Percentiles rank a stretch among this genome's conserved stretches.
Evolutionary conservation across 2,888 invertebrate genomes (phyloP).

Genomic region (Eristalinus aeneus): DNA sequence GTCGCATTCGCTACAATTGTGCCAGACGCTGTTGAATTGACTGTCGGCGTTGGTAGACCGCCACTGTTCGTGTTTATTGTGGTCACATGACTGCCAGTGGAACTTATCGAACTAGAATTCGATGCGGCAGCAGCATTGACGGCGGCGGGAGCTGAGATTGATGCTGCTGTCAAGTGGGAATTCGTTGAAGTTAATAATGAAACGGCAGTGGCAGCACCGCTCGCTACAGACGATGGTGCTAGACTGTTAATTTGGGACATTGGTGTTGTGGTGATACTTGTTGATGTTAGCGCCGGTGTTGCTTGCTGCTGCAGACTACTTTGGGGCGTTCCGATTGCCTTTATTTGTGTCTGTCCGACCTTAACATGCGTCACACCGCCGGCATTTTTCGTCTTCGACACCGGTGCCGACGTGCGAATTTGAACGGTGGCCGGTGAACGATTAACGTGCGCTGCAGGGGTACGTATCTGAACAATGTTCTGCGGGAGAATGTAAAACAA

Average conservation of each 20-base stretch:
- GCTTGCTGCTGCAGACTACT: conserved; percentile 70
- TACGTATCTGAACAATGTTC: conserved; percentile 80
- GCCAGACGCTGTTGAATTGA: conserved; percentile 59
- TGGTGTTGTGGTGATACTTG: conserved; percentile 73
- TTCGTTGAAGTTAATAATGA: conserved; percentile 68
- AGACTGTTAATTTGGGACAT: conserved; percentile 63
- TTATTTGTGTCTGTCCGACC: conserved; percentile 81
- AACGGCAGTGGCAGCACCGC: conserved; percentile 47
- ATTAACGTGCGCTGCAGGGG: conserved; percentile 74
- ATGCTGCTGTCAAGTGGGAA: conserved; percentile 61
- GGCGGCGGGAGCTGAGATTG: conserved; percentile 75
- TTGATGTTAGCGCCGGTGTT: conserved; percentile 77
- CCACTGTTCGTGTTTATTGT: conserved; percentile 41
- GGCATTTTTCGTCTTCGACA: conserved; percentile 73
- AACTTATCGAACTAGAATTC: conserved; percentile 35
- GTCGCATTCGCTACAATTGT: conserved; percentile 64
- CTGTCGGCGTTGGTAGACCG: conserved; percentile 30
- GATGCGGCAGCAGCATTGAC: conserved; percentile 69
- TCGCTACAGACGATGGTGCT: conserved; percentile 45
- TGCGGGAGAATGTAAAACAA: conserved; percentile 66
- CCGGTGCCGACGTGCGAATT: conserved; percentile 77
- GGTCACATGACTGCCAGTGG: conserved; percentile 38
- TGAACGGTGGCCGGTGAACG: conserved; percentile 78
- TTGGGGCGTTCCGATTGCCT: conserved; percentile 75
- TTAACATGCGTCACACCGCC: conserved; percentile 78